These are phyloP conservation scores for Alca torda DNA, from an alignment of 2,797 vertebrate species.

Conservation along the genomic window DNA sequence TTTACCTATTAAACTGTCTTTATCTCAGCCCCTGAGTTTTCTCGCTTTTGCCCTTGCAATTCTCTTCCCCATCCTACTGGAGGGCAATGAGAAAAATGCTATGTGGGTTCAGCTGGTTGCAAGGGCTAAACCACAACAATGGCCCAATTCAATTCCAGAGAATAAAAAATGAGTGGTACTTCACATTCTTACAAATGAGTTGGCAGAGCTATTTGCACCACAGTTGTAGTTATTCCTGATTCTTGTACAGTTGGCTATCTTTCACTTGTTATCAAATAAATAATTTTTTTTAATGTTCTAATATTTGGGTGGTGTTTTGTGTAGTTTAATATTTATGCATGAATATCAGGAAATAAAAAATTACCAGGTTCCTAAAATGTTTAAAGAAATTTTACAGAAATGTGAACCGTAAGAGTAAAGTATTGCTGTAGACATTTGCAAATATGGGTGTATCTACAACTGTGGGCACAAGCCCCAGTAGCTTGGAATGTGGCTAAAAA, in stretches of 20 bases:
- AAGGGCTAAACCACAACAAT: background rate
- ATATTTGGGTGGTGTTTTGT: background rate
- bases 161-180: background rate
- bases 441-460: background rate
- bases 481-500: background rate
- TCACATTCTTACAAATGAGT: background rate
- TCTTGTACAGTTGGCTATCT: background rate
- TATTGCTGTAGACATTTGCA: background rate
- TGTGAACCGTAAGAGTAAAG: background rate
- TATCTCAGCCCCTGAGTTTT: background rate
- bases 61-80: background rate
- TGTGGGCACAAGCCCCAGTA: background rate
- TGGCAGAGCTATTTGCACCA: background rate
- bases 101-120: accelerated
- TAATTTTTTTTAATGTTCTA: background rate
- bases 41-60: background rate
- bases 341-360: background rate
- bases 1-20: background rate
- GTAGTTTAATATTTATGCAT: background rate
- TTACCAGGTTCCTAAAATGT: background rate
- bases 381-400: background rate
- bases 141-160: background rate
- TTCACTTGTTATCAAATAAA: background rate
- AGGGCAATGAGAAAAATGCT: background rate
- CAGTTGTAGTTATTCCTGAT: background rate